Evolutionary conservation across 2,797 vertebrate genomes (phyloP).

Genomic region (Platalea minor): DNA sequence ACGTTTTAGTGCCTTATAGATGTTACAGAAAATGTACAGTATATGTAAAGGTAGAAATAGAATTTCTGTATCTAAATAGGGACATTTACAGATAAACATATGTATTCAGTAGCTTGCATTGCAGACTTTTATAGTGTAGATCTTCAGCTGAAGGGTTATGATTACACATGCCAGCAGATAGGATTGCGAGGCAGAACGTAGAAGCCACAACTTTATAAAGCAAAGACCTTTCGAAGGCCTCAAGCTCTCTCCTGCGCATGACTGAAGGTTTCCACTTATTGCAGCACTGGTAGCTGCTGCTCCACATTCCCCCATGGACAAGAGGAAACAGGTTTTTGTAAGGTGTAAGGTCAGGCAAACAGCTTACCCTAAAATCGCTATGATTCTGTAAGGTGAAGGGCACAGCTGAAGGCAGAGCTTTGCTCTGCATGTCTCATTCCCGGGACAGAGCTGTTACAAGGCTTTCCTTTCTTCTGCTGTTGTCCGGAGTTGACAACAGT

Average conservation of each 20-base stretch:
- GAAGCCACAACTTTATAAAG: background rate
- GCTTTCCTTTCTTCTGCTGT: background rate
- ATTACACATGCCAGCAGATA: background rate
- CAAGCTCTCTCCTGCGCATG: background rate
- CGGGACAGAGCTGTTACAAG: background rate
- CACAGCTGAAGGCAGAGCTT: background rate
- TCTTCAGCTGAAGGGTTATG: background rate
- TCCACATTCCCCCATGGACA: rapidly evolving
- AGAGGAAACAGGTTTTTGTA: background rate
- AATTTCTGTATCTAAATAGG: background rate
- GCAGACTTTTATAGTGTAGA: background rate
- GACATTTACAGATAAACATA: background rate
- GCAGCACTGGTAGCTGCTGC: background rate
- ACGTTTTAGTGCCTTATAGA: background rate
- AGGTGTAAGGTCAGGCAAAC: background rate
- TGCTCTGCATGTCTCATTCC: background rate
- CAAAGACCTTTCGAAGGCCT: background rate
- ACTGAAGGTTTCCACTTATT: background rate
- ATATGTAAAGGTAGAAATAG: background rate
- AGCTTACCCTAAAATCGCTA: rapidly evolving
- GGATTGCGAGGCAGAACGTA: background rate
- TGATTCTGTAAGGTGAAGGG: background rate
- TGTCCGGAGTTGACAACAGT: background rate
- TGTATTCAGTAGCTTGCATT: background rate
- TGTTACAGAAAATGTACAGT: background rate